These are phyloP conservation scores for Noturus placidus DNA, from an alignment of 2,113 vertebrate genomes.

Conservation along the genomic window DNA sequence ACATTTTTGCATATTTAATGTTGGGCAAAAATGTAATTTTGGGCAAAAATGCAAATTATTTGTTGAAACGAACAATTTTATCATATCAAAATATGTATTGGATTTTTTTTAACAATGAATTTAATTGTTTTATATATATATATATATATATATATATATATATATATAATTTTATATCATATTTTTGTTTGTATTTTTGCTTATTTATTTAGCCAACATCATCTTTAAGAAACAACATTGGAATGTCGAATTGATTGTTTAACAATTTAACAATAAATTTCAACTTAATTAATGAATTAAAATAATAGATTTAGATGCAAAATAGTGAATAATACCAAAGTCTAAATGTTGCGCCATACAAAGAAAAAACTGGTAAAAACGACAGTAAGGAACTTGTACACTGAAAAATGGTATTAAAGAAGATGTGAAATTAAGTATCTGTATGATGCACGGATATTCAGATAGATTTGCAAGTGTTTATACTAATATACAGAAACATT, in stretches of 20 bases:
- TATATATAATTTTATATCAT: not conserved
- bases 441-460: not conserved
- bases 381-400: not conserved
- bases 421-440: not conserved
- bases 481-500: not conserved
- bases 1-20: not conserved
- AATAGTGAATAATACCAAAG: too few relatives aligned
- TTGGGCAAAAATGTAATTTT: not conserved
- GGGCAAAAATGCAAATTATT: not conserved
- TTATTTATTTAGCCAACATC: too few relatives aligned
- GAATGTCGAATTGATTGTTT: too few relatives aligned
- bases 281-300: too few relatives aligned
- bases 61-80: not conserved
- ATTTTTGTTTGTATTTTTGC: not conserved
- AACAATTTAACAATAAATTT: too few relatives aligned
- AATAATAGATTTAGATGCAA: too few relatives aligned
- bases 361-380: too few relatives aligned
- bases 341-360: too few relatives aligned
- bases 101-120: not conserved
- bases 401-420: not conserved
- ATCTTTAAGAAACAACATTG: too few relatives aligned
- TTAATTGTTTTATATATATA: not conserved
- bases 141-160: too few relatives aligned
- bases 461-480: not conserved
- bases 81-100: too few relatives aligned